Conservation (phyloP, 2,113 vertebrate species). For the Suricata suricatta region DNA sequence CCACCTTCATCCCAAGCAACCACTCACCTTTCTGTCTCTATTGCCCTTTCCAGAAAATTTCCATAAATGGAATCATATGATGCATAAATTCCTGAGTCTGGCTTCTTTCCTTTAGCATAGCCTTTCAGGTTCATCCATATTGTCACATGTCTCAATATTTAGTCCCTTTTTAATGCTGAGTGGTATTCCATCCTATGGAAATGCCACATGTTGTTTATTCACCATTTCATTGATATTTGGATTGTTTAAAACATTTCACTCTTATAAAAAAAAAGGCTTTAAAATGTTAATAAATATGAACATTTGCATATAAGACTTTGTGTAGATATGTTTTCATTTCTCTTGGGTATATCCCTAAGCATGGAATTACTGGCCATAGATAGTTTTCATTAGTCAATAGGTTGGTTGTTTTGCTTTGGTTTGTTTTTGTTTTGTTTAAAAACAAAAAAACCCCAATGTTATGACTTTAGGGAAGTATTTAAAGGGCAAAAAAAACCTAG, state of each 20-base stretch:
- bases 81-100: neutral
- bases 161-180: neutral
- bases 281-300: too few relatives aligned
- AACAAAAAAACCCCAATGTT: neutral
- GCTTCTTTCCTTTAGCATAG: neutral
- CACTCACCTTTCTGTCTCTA: neutral
- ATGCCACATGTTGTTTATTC: neutral
- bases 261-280: too few relatives aligned
- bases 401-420: too few relatives aligned
- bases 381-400: too few relatives aligned
- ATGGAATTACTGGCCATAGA: too few relatives aligned
- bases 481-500: neutral
- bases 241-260: too few relatives aligned
- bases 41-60: neutral
- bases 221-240: too few relatives aligned
- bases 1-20: neutral
- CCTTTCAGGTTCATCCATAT: neutral
- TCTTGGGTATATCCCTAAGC: too few relatives aligned
- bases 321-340: too few relatives aligned
- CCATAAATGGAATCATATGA: neutral
- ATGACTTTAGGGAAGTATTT: neutral
- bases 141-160: neutral
- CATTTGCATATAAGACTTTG: too few relatives aligned
- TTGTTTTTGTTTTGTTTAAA: too few relatives aligned
- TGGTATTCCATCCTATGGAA: neutral